A percentile compares a stretch with the other conserved stretches of the same genome.
phyloP scores from a whole-genome alignment of 30 jellyfish, hydroid and myxozoan species.

The Clytia hemisphaerica region DNA sequence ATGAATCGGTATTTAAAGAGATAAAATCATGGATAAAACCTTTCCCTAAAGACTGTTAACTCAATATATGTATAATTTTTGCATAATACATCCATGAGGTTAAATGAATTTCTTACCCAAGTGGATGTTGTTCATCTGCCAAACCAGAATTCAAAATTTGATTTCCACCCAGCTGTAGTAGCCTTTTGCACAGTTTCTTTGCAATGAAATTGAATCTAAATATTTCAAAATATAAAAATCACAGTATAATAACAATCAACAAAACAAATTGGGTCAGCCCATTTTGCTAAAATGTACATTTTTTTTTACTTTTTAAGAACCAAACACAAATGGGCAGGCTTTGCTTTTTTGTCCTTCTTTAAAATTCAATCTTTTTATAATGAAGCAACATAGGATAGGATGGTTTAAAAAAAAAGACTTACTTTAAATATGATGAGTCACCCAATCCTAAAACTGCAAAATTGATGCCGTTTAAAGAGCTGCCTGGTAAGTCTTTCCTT shows the following conservation, averaged over 20 bases:
- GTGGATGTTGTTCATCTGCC: constrained; percentile 95
- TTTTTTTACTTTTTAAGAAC: too few relatives aligned
- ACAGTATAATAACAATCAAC: background rate
- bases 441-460: constrained; percentile 98
- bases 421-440: constrained; percentile 88
- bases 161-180: constrained; percentile 81
- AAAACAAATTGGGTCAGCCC: too few relatives aligned
- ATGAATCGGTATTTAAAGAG: too few relatives aligned
- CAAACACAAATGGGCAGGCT: too few relatives aligned
- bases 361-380: too few relatives aligned
- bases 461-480: constrained; percentile 46
- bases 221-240: background rate
- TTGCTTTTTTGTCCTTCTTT: too few relatives aligned
- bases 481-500: constrained; percentile 67
- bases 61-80: too few relatives aligned
- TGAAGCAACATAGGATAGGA: too few relatives aligned
- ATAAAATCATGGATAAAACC: too few relatives aligned
- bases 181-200: constrained; percentile 70
- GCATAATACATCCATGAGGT: background rate
- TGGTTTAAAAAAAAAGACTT: constrained; percentile 1
- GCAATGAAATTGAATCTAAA: constrained; percentile 80
- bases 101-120: constrained; percentile 47
- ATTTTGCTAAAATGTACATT: too few relatives aligned
- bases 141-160: constrained; percentile 46
- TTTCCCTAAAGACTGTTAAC: too few relatives aligned